phyloP scores from a whole-genome alignment of 2,113 vertebrate genomes.

The Psophia crepitans region DNA sequence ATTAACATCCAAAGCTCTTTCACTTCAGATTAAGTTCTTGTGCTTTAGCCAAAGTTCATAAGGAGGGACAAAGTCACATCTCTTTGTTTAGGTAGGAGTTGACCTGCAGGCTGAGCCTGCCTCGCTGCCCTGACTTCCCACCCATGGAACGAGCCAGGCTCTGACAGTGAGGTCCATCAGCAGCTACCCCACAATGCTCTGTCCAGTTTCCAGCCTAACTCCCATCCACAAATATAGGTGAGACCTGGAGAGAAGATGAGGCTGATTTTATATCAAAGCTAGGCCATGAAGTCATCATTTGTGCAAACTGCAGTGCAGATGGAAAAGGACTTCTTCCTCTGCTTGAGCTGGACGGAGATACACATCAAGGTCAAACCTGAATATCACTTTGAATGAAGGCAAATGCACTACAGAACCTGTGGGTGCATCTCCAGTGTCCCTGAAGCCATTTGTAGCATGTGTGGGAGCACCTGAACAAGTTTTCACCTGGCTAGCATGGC shows the following conservation, averaged over 20 bases:
- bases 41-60: background rate
- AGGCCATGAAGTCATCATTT: background rate
- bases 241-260: background rate
- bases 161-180: background rate
- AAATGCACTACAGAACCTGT: background rate
- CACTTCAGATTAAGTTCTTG: background rate
- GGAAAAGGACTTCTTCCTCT: background rate
- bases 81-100: background rate
- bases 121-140: background rate
- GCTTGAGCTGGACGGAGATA: background rate
- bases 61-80: background rate
- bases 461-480: background rate
- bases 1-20: background rate
- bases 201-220: background rate
- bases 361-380: background rate
- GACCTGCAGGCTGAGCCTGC: background rate
- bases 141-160: rapidly evolving
- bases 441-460: background rate
- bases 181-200: background rate
- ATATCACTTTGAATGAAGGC: background rate
- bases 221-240: background rate
- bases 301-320: background rate
- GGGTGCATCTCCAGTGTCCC: background rate
- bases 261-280: background rate
- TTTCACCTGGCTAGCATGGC: background rate